phyloP scores from a whole-genome alignment of 2,113 vertebrate species.

The Gallinago undulata region DNA sequence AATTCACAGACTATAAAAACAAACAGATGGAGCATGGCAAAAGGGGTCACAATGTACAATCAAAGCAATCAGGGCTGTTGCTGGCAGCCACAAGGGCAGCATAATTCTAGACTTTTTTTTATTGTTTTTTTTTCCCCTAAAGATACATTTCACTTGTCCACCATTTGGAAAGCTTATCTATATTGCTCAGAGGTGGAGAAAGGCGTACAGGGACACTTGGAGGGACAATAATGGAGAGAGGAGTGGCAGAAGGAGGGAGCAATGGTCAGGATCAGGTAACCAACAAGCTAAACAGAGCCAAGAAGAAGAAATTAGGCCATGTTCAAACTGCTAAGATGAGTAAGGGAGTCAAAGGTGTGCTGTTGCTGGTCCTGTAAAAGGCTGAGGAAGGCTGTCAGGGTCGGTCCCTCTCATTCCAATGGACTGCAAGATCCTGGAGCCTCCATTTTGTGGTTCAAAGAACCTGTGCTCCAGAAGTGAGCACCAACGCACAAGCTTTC shows the following conservation, averaged over 20 bases:
- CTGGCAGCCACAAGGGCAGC: not conserved
- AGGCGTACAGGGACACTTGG: not conserved
- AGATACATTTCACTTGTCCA: not conserved
- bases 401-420: not conserved
- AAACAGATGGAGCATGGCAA: conserved; percentile 35
- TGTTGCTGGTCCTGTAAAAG: not conserved
- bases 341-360: not conserved
- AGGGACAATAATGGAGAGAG: not conserved
- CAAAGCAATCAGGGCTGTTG: not conserved
- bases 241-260: not conserved
- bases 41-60: conserved; percentile 19
- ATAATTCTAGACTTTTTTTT: not conserved
- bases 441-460: not conserved
- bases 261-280: not conserved
- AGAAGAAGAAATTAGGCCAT: not conserved
- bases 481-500: fast-evolving
- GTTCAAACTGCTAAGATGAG: not conserved
- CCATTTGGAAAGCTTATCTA: not conserved
- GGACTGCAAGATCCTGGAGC: not conserved
- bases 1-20: not conserved
- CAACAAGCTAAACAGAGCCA: not conserved
- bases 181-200: not conserved
- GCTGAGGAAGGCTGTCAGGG: not conserved
- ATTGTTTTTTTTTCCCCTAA: fast-evolving
- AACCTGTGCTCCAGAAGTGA: not conserved